Conservation (phyloP, 2,113 vertebrate species). For the Choloepus hoffmanni region DNA sequence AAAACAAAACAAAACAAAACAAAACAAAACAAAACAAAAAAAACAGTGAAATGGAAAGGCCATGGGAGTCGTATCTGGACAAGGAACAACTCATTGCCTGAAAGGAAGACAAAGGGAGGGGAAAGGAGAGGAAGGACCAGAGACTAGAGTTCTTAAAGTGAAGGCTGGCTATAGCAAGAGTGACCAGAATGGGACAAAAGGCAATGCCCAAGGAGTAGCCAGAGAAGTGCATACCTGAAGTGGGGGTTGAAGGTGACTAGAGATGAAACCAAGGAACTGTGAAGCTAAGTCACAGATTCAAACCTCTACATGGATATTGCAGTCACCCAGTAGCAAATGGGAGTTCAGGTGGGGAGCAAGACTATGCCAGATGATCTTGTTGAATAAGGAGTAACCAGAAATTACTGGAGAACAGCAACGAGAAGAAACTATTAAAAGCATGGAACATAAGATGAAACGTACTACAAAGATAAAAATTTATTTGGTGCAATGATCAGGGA, state of each 20-base stretch:
- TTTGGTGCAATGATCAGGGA: no score
- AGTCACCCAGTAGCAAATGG: no score
- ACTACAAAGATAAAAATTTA: background rate
- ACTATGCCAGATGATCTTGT: background rate
- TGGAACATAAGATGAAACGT: rapidly evolving
- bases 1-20: background rate
- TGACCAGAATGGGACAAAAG: rapidly evolving
- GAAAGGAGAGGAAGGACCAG: background rate
- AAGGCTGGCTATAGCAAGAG: background rate
- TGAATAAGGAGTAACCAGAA: no score
- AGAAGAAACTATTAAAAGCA: background rate
- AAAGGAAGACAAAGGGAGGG: no score
- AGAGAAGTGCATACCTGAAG: background rate
- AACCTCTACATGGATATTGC: background rate
- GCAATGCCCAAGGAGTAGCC: background rate
- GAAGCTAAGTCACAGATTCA: background rate
- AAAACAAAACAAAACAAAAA: no score
- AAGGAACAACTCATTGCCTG: background rate
- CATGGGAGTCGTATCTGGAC: background rate
- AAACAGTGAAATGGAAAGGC: background rate
- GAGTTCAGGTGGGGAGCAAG: background rate
- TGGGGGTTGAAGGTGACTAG: background rate
- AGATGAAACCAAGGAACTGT: background rate
- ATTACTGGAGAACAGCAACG: background rate
- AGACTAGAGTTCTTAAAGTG: background rate